Base-by-base conservation (phyloP, 2,797 vertebrate species). In the Melanotaenia trifasciata region DNA sequence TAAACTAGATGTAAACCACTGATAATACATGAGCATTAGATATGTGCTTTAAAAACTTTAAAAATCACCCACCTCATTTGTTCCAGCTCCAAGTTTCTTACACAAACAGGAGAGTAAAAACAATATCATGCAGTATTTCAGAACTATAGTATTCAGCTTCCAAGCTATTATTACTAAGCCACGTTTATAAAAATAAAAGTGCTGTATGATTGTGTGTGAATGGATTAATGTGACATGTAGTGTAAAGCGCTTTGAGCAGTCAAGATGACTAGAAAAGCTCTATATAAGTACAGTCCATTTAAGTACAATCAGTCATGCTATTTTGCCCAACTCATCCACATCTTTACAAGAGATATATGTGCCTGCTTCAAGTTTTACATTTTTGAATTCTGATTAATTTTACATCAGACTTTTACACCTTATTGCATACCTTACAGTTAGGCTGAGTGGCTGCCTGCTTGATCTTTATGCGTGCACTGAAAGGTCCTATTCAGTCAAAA, bases 401-500 rank as follows among this genome's bases (percentile, higher is more conserved):
- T 64, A 3, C 54, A 72, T 53, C 65, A 43, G 20, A 11, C 66
- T 36, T 53, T 53, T 53, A 33, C 53, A 66, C 47, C 24, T 47
- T 22, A 56, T 58, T 45, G 58, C 20, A 60, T 35, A 43, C 63
- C 58, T 53, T 20, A 60, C 40, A 1, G 4, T 57, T 59, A 65
- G 56, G 40, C 63, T 45, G 26, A 73, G 64, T 61, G 74, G 72
- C 82, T 83, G 60, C 24, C 59, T 32, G 64, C 61, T 76, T 88
- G 60, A 84, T 78, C 58, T 54, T 24, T 5, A 28, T 13, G 24
- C 13, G 45, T 26, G 26, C n/a, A 28, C 56, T 86, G 61, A 84
- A 89, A 80, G 76, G 80, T 87, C 64, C 64, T 68, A 83, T 91
- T 91, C 81, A 91, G 77, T 77, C 65, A 62, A 61, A 76, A 53